Percentiles rank a stretch among this genome's conserved stretches.
Conservation (phyloP, 2,113 vertebrate genomes). For the Ranitomeya imitator region DNA sequence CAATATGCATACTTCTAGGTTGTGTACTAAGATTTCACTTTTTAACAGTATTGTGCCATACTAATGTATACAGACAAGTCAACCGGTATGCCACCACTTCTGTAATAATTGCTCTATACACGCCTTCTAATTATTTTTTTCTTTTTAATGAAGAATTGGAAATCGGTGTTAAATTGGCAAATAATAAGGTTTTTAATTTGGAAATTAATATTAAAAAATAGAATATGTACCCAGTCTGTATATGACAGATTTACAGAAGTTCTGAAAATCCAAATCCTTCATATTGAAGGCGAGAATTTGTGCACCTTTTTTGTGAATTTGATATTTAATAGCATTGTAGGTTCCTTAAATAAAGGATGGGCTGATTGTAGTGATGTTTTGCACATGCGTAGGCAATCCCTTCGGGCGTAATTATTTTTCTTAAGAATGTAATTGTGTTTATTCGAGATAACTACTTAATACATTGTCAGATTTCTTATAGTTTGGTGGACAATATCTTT, state of each 20-base stretch:
- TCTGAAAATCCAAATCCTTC: constrained; percentile 65
- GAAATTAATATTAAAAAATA: not conserved
- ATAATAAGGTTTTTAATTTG: not conserved
- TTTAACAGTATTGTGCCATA: constrained; percentile 30
- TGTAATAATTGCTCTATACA: constrained; percentile 3
- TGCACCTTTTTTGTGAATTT: constrained; percentile 58
- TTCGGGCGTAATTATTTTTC: not conserved
- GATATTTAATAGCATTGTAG: constrained; percentile 61
- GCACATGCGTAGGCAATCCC: constrained; percentile 60
- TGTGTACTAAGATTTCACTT: not conserved
- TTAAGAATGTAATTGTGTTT: constrained; percentile 9
- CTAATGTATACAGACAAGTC: constrained; percentile 13
- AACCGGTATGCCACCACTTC: constrained; percentile 37
- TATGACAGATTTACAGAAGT: constrained; percentile 52
- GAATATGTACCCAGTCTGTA: constrained; percentile 14
- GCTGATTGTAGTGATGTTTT: constrained; percentile 58
- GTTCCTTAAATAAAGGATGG: constrained; percentile 59
- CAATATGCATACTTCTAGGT: not conserved
- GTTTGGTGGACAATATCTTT: not conserved
- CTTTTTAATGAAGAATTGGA: not conserved
- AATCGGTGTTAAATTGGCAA: constrained; percentile 2
- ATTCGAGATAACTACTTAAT: not conserved
- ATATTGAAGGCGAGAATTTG: constrained; percentile 70
- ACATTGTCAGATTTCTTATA: not conserved
- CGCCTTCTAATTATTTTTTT: not conserved